phyloP scores from a whole-genome alignment of 2,797 vertebrate genomes.

The Huso huso region DNA sequence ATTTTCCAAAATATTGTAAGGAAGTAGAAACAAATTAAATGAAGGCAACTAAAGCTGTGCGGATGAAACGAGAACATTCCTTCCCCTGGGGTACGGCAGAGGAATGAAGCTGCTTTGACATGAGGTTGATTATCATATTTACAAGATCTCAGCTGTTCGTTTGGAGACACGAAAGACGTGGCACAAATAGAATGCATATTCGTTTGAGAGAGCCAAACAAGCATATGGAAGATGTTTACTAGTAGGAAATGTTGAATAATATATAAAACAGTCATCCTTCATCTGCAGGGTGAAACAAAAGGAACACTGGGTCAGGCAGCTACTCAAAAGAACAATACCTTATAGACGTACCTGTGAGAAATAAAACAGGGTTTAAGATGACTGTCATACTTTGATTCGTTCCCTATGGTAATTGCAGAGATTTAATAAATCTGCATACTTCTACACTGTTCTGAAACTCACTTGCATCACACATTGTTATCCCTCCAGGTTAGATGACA shows the following conservation, averaged over 20 bases:
- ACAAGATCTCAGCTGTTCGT: neutral
- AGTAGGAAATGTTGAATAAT: slow-evolving; percentile 8
- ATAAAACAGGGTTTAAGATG: slow-evolving; percentile 66
- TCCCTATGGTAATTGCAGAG: slow-evolving; percentile 67
- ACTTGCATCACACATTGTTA: slow-evolving; percentile 74
- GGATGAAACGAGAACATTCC: neutral
- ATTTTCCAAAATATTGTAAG: neutral
- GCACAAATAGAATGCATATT: too few relatives aligned
- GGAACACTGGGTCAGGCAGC: slow-evolving; percentile 19
- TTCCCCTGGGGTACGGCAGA: neutral
- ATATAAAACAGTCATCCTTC: slow-evolving; percentile 6
- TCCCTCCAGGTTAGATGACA: slow-evolving; percentile 76
- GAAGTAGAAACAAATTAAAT: neutral
- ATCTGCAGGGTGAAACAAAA: slow-evolving; percentile 12
- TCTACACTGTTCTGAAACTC: slow-evolving; percentile 58
- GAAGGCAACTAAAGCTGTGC: neutral
- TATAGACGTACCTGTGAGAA: slow-evolving; percentile 48
- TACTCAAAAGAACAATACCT: slow-evolving; percentile 8
- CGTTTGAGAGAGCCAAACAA: slow-evolving; percentile 1
- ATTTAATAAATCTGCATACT: slow-evolving; percentile 74
- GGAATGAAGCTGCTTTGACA: neutral
- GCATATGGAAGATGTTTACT: slow-evolving; percentile 4
- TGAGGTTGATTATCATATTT: slow-evolving; percentile 1
- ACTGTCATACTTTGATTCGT: slow-evolving; percentile 76
- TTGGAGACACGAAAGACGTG: neutral